Evolutionary conservation across 2,113 vertebrate species (phyloP).

Genomic region (Colaptes auratus): DNA sequence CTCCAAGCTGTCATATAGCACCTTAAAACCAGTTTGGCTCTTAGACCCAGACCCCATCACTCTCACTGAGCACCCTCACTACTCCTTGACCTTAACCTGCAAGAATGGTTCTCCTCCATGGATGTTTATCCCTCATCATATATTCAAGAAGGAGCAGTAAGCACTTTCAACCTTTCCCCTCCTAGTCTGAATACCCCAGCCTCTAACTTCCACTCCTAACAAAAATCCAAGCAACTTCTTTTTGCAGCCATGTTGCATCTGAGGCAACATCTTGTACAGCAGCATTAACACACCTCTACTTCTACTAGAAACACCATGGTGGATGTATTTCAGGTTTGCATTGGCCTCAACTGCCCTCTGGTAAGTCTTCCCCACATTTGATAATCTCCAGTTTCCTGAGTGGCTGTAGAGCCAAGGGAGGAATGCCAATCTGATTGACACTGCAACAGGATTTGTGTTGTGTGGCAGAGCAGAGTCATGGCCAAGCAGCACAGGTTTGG

Average conservation of each 20-base stretch:
- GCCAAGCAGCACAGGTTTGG: not conserved
- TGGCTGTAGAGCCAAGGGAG: not conserved
- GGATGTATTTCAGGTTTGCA: not conserved
- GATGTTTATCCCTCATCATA: not conserved
- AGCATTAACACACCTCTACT: not conserved
- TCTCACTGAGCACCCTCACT: not conserved
- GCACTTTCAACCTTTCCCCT: not conserved
- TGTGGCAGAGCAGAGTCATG: not conserved
- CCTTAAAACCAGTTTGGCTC: not conserved
- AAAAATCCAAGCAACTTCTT: not conserved
- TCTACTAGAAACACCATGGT: not conserved
- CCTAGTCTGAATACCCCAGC: not conserved
- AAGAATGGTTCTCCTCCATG: not conserved
- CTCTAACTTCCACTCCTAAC: not conserved
- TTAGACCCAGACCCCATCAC: not conserved
- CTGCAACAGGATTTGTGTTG: accelerated
- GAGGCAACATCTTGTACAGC: not conserved
- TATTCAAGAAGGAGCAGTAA: not conserved
- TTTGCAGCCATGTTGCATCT: not conserved
- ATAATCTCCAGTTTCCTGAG: not conserved
- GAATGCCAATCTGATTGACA: not conserved
- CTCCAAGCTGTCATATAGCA: not conserved
- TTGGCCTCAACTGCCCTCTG: not conserved
- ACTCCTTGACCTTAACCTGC: not conserved
- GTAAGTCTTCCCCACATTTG: not conserved